Evolutionary conservation across 2,888 invertebrate genomes (phyloP), one percentile per base, ranked within the genome.

Genomic region (Aspidiotus rigidus): DNA sequence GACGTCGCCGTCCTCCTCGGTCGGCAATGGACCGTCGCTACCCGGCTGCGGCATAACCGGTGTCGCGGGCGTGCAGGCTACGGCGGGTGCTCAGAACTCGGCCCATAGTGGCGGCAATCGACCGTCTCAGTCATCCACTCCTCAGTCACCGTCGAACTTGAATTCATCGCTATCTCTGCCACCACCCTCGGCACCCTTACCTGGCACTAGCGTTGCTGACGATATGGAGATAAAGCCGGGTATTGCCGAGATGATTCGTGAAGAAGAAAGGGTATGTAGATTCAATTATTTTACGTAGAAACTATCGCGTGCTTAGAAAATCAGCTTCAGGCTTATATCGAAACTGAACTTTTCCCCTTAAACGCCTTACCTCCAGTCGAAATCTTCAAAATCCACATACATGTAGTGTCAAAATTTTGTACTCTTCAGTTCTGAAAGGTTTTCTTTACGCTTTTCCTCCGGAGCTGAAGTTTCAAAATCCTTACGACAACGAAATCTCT

Each of bases 221-320:
- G 93, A 93, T 80, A 83, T 91, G 79, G 93, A 93, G 82, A 91
- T 93, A 81, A 89, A 92, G 76, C 93, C 93, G 66, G 93, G 92
- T 80, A 93, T 93, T 82, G 92, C 92, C 73, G 93, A 93, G 83
- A 93, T 93, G 92, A 93, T 93, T 78, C 88, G 93, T 79, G 93
- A 93, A 84, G 93, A 93, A 83, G 93, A 93, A 83, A 83, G 93
- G 90, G 93, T 93, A 80, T 91, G 92, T 90, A 28, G 28, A 28
- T 28, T 28, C 5, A 3, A 28, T 28, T 28, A 28, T 28, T 28
- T 28, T 28, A 28, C 28, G 5, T 28, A 28, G 28, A 28, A 28
- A 28, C 28, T 28, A 28, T 28, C 28, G 28, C 28, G 28, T 28
- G 28, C 28, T 28, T 3, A 28, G 28, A 28, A 28, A 28, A 28